Conservation (phyloP, 2,888 invertebrate species). For the Danaus chrysippus region DNA sequence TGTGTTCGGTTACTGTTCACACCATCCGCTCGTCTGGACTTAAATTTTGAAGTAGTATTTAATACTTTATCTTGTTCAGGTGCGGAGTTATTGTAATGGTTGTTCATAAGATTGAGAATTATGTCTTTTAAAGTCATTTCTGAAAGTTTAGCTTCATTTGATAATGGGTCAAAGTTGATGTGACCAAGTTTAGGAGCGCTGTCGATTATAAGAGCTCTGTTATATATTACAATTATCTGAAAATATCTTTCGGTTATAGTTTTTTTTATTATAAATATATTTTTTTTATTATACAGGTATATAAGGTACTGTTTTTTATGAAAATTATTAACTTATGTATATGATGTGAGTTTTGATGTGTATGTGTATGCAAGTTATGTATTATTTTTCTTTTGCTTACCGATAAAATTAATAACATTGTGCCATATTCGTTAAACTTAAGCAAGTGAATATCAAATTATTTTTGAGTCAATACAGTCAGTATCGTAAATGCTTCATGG, state of each 20-base stretch:
- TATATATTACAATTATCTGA: not conserved
- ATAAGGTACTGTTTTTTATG: not conserved
- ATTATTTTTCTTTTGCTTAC: conserved; percentile 36
- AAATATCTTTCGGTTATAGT: not conserved
- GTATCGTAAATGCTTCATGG: too few relatives aligned
- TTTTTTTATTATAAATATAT: conserved; percentile 3
- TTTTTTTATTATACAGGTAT: not conserved
- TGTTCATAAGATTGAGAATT: not conserved
- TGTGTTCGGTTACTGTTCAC: conserved; percentile 18
- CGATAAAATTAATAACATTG: conserved; percentile 44
- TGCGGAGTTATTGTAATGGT: not conserved
- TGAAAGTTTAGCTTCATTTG: conserved; percentile 36
- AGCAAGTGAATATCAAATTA: conserved; percentile 1
- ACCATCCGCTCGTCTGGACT: not conserved
- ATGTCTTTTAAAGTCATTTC: not conserved
- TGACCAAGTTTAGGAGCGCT: conserved; percentile 50
- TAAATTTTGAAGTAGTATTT: not conserved
- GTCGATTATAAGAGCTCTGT: conserved; percentile 20
- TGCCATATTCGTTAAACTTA: conserved; percentile 12
- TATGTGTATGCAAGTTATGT: conserved; percentile 21
- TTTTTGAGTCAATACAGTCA: too few relatives aligned
- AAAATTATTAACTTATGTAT: not conserved
- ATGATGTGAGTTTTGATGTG: conserved; percentile 18
- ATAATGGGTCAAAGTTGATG: conserved; percentile 41
- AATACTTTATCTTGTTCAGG: not conserved